Conservation (phyloP, 2,113 vertebrate genomes). For the Myotis brandtii region DNA sequence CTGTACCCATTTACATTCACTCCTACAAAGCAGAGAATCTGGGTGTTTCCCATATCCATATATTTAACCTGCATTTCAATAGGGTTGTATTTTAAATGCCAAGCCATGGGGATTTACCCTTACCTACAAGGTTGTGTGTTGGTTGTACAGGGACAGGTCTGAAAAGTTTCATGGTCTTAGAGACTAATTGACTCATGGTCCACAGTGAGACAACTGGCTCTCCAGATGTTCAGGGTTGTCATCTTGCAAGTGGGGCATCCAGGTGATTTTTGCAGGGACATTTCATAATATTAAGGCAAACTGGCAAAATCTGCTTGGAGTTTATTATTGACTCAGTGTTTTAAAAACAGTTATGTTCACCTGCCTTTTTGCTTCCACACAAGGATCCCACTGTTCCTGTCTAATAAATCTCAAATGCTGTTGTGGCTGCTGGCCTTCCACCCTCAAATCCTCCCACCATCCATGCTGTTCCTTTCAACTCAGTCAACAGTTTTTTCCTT, state of each 20-base stretch:
- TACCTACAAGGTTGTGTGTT: not conserved
- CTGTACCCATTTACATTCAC: fast-evolving
- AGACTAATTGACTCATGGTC: fast-evolving
- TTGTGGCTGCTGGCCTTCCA: not conserved
- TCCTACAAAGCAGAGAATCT: not conserved
- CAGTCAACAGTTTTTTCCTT: not conserved
- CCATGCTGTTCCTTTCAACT: not conserved
- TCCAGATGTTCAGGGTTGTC: not conserved
- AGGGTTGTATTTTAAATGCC: not conserved
- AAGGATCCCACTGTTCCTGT: not conserved
- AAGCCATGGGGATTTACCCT: not conserved
- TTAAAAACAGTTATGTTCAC: not conserved
- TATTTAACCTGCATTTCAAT: not conserved
- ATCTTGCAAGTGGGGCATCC: fast-evolving
- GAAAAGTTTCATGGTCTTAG: not conserved
- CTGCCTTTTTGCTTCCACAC: not conserved
- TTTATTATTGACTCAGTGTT: not conserved
- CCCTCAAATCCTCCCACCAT: not conserved
- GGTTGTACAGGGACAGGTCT: not conserved
- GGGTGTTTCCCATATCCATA: not conserved
- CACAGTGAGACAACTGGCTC: not conserved
- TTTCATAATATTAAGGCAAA: not conserved
- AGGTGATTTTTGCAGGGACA: not conserved
- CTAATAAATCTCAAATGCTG: not conserved
- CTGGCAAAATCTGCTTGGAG: not conserved